Conservation (phyloP, 64 coral and sea anemone species). For the Dendrophyllia cribrosa region DNA sequence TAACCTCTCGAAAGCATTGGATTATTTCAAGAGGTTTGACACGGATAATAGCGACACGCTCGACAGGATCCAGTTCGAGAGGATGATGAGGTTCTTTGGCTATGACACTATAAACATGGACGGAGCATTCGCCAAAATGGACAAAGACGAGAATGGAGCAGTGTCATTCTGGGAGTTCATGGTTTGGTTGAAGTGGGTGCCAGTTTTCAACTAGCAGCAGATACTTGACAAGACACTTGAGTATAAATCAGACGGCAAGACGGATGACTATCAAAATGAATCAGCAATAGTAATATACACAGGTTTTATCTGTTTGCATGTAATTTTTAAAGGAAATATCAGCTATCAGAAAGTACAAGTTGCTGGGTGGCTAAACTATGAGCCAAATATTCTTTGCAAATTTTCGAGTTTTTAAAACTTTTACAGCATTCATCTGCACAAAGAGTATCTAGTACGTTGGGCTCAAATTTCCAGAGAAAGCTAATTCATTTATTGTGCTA, state of each 20-base stretch:
- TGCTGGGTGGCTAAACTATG: too few species aligned
- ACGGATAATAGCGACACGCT: constrained; percentile 36
- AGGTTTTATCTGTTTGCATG: too few species aligned
- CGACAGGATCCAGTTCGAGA: constrained; percentile 26
- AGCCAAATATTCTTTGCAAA: too few species aligned
- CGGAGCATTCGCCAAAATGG: constrained; percentile 25
- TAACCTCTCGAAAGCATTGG: neutral
- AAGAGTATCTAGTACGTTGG: too few species aligned
- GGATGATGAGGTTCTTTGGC: constrained; percentile 50
- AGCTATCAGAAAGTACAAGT: too few species aligned
- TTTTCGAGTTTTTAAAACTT: too few species aligned
- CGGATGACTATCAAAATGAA: neutral
- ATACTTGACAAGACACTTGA: neutral
- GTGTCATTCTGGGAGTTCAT: constrained; percentile 57
- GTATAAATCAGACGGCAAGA: neutral
- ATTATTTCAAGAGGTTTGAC: constrained; percentile 39
- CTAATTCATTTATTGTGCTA: too few species aligned
- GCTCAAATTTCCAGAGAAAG: too few species aligned
- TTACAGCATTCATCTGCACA: too few species aligned
- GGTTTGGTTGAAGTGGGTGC: constrained; percentile 46
- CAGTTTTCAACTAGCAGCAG: constrained; percentile 1
- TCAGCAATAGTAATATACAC: too few species aligned
- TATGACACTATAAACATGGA: constrained; percentile 17
- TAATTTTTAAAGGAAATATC: too few species aligned
- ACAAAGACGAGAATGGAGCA: constrained; percentile 29